Evolutionary conservation across 2,888 invertebrate genomes (phyloP).

Genomic region (Agriotes lineatus): DNA sequence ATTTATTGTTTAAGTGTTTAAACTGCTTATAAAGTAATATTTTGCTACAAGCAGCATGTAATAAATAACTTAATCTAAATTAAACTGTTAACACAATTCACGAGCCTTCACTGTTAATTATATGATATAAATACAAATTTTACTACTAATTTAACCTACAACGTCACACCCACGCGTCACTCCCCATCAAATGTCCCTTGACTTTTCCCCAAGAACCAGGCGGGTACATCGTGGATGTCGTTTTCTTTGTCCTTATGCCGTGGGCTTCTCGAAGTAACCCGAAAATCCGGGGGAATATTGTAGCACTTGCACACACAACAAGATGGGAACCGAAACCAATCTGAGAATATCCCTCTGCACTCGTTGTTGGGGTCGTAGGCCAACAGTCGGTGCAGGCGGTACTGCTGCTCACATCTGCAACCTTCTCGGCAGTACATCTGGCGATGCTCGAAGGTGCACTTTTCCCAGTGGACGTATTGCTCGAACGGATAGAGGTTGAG

Average conservation of each 20-base stretch:
- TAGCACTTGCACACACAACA: slow-evolving; percentile 92
- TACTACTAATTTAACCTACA: not conserved
- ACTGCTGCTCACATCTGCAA: slow-evolving; percentile 65
- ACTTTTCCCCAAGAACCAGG: slow-evolving; percentile 48
- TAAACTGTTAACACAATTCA: slow-evolving; percentile 9
- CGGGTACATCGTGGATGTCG: slow-evolving; percentile 46
- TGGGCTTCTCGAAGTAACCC: slow-evolving; percentile 84
- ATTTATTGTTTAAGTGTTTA: too few species aligned
- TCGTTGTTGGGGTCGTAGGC: slow-evolving; percentile 93
- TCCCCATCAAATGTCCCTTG: not conserved
- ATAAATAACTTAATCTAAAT: too few species aligned
- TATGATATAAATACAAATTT: not conserved
- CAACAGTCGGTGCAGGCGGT: slow-evolving; percentile 87
- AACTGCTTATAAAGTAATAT: too few species aligned
- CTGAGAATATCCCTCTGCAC: slow-evolving; percentile 92
- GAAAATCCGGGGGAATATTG: slow-evolving; percentile 84
- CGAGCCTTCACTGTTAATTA: slow-evolving; percentile 37
- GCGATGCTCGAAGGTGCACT: slow-evolving; percentile 88
- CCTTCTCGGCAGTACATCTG: slow-evolving; percentile 93
- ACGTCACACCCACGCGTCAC: too few species aligned
- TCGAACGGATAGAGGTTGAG: slow-evolving; percentile 93
- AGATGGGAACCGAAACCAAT: slow-evolving; percentile 93
- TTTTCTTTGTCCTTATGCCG: slow-evolving; percentile 59
- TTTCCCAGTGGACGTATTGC: slow-evolving; percentile 94
- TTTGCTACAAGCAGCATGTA: too few species aligned